Percentiles rank a stretch among this genome's conserved stretches.
Evolutionary conservation across 1,140 invertebrate genomes (phyloP).

Genomic region (Tribolium madens): DNA sequence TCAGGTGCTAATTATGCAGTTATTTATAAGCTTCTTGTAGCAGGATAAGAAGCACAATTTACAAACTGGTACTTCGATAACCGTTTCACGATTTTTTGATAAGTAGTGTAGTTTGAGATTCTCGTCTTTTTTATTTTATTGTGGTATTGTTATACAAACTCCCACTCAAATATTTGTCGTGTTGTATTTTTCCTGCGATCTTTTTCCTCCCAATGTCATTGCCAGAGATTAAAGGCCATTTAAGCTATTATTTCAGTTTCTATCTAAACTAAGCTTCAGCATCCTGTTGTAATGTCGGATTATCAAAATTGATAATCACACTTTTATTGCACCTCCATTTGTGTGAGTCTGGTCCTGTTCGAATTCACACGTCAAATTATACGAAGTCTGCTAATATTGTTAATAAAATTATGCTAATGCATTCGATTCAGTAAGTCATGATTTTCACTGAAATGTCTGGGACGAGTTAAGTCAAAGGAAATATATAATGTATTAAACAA

Average conservation of each 20-base stretch:
- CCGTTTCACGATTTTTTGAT: neutral
- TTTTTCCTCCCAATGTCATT: too few relatives aligned
- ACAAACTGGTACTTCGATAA: neutral
- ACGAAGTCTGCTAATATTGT: neutral
- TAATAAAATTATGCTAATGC: constrained; percentile 17
- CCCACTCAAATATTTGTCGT: neutral
- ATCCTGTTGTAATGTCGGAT: neutral
- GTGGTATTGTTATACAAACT: neutral
- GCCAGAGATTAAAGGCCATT: too few relatives aligned
- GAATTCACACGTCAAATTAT: neutral
- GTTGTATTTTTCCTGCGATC: too few relatives aligned
- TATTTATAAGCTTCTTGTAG: constrained; percentile 23
- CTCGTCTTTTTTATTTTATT: too few relatives aligned
- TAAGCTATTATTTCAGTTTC: too few relatives aligned
- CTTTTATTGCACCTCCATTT: neutral
- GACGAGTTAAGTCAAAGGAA: neutral
- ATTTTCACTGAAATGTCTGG: constrained; percentile 14
- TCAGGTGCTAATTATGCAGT: constrained; percentile 40
- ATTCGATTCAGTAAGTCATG: neutral
- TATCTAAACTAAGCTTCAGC: too few relatives aligned
- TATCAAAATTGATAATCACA: neutral
- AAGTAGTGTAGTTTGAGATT: neutral
- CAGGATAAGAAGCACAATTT: neutral
- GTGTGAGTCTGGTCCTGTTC: neutral
- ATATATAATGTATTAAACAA: neutral